Evolutionary conservation across 2,888 invertebrate genomes (phyloP), one percentile per base, ranked within the genome.

Genomic region (Agrochola macilenta): DNA sequence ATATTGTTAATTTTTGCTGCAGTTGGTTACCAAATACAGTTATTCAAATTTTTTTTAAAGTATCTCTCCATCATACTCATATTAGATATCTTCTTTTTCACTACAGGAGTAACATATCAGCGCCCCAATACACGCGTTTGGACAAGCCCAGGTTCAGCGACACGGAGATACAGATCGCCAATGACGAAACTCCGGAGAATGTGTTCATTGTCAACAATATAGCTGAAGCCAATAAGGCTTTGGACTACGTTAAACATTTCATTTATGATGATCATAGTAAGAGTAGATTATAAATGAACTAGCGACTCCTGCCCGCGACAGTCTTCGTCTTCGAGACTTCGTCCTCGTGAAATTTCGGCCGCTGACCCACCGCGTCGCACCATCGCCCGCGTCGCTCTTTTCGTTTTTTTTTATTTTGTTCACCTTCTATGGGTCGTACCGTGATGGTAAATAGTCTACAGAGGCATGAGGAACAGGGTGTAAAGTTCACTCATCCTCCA

Each of bases 201-300:
- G 97, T 98, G 23, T 97, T 98, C 84, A 93, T 97, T 3, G 91
- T 98, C 35, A 98, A 98, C 90, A 95, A 96, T 26, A 94, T 97
- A 30, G 82, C 90, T 0, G 97, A 98, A 74, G 98, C 97, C 0
- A 94, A 93, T 20, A 93, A 90, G 68, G 96, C 97, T 12, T 88
- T 97, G 35, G 89, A 91, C 65, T 91, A 93, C 88, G 88, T 94
- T 86, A 88, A 92, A 83, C 87, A 74, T 14, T 86, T 91, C 49
- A 60, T 83, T 58, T 82, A 87, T 80, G 75, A 90, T 17, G 78
- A 73, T 43, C 75, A 90, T 57, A 90, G 94, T 94, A 82, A 85
- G 92, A 57, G 9, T 68, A 17, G 3, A n/a, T 49, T 43, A 23
- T 52, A 52, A 52, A 52, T 52, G 20, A 23, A 52, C 52, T 52